Conservation (phyloP, 2,888 invertebrate genomes). For the Mimumesa dahlbomi region DNA sequence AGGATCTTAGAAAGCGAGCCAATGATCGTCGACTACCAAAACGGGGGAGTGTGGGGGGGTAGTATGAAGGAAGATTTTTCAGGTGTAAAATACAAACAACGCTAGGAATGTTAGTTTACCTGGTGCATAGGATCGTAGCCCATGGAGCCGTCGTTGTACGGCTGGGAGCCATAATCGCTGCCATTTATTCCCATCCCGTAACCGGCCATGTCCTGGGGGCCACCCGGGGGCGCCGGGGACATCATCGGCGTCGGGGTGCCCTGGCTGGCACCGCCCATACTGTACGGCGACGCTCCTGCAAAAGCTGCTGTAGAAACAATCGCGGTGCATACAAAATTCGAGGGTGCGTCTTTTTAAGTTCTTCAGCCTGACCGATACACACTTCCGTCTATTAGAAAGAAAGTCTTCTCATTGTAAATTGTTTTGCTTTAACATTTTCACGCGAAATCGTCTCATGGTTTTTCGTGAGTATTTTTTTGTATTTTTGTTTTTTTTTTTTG, state of each 20-base stretch:
- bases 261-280: conserved; percentile 91
- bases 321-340: conserved; percentile 79
- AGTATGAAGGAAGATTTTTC: no score
- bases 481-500: no score
- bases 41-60: conserved; percentile 14
- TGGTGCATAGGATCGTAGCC: conserved; percentile 97
- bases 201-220: conserved; percentile 93
- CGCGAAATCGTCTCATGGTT: no score
- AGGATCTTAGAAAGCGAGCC: conserved; percentile 46
- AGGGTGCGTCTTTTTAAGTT: conserved; percentile 69
- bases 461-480: no score
- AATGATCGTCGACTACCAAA: conserved; percentile 50
- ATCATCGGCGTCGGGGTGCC: conserved; percentile 97
- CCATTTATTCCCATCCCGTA: conserved; percentile 96
- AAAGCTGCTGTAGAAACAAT: conserved; percentile 81
- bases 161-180: conserved; percentile 90
- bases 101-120: no score
- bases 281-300: conserved; percentile 92
- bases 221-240: conserved; percentile 92
- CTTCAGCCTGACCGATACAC: conserved; percentile 49
- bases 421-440: no score
- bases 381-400: conserved; percentile 4
- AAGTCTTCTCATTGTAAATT: no score
- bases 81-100: no score
- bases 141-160: conserved; percentile 93